Percentiles rank a stretch among this genome's conserved stretches.
Evolutionary conservation across 2,888 invertebrate genomes (phyloP).

Genomic region (Cosmorhoe ocellata): DNA sequence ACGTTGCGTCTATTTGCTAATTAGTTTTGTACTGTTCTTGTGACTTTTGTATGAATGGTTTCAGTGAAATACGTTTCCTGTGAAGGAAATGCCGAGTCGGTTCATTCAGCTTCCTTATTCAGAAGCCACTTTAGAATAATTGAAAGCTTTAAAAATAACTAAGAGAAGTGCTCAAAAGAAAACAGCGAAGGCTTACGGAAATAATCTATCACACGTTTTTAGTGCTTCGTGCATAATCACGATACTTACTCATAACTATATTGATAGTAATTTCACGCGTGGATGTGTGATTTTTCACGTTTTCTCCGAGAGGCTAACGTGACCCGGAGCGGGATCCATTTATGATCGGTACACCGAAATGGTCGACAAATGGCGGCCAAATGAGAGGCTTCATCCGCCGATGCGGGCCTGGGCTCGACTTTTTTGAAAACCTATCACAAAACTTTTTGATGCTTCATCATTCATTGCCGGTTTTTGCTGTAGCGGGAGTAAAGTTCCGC

Average conservation of each 20-base stretch:
- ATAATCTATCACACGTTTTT: slow-evolving; percentile 5
- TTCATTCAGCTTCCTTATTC: slow-evolving; percentile 5
- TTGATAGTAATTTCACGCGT: slow-evolving; percentile 69
- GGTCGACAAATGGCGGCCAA: slow-evolving; percentile 82
- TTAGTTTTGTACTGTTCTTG: slow-evolving; percentile 20
- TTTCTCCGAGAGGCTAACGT: slow-evolving; percentile 78
- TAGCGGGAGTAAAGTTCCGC: background rate
- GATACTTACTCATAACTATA: slow-evolving; percentile 39
- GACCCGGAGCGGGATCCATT: slow-evolving; percentile 79
- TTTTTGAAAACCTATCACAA: slow-evolving; percentile 48
- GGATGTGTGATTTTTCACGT: slow-evolving; percentile 80
- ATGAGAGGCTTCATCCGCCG: slow-evolving; percentile 80
- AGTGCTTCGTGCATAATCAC: slow-evolving; percentile 18
- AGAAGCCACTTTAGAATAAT: background rate
- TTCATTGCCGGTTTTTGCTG: slow-evolving; percentile 36
- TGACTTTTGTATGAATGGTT: slow-evolving; percentile 15
- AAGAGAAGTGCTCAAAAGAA: too few species aligned
- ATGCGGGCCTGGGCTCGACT: slow-evolving; percentile 64
- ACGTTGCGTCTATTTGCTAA: slow-evolving; percentile 23
- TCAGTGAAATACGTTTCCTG: slow-evolving; percentile 23
- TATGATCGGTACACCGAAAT: slow-evolving; percentile 81
- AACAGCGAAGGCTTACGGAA: background rate
- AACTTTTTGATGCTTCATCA: background rate
- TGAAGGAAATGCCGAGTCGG: slow-evolving; percentile 1
- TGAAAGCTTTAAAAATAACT: background rate